Evolutionary conservation across 2,797 vertebrate species (phyloP), one percentile per base, ranked within the genome.

Genomic region (Choloepus didactylus): DNA sequence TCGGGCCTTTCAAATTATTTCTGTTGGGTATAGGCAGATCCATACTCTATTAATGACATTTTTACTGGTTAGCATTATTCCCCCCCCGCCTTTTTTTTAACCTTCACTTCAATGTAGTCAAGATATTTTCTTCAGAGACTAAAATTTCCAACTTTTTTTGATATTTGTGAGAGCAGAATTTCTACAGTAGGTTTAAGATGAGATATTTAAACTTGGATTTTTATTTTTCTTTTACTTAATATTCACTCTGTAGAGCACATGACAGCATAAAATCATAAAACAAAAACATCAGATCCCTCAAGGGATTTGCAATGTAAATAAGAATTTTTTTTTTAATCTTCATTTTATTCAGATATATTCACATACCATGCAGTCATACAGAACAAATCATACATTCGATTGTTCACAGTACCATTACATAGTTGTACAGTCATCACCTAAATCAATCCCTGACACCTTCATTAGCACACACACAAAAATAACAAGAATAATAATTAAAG

Each of bases 71-170:
- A 66, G 35, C 10, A 86, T 19, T 56, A 95, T 19, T 79, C n/a
- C 14, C 46, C 38, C 14, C 44, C 41, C 31, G 4, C 15, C 6
- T 21, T 54, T 92, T 49, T 38, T 79, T 59, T 31, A 25, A 76
- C 9, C 16, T 11, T 77, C 15, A 54, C 21, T 19, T 94, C 11
- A 82, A 62, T 51, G 14, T 31, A 88, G 31, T 69, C 59, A 79
- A 87, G 7, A 67, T 80, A 76, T 75, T 88, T 95, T 94, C 83
- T 79, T 94, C 35, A 72, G 0, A 91, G 46, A 67, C 4, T 29
- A 91, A 89, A 87, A 93, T 69, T 72, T 62, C 82, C 94, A 93
- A 44, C 18, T 84, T 91, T 90, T 86, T 51, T 14, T 31, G 38
- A 72, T 49, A 38, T 69, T 73, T 90, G 15, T 85, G 49, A 96